Evolutionary conservation across 2,797 vertebrate species (phyloP).

Genomic region (Karalla daura): DNA sequence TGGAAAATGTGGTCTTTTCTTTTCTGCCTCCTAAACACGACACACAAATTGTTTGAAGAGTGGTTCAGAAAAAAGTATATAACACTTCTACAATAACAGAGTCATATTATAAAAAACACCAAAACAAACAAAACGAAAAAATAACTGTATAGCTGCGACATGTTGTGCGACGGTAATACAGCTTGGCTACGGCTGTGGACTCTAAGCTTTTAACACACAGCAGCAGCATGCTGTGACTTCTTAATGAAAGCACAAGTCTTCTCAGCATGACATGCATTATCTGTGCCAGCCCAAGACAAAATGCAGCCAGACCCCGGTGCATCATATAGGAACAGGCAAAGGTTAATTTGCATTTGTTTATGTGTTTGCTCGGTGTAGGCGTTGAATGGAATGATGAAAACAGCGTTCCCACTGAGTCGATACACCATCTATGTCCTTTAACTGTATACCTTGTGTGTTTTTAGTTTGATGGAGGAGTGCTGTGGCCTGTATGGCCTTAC

Average conservation of each 20-base stretch:
- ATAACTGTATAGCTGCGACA: too few relatives aligned
- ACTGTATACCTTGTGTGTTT: too few relatives aligned
- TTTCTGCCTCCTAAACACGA: too few relatives aligned
- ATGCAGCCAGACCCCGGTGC: not conserved
- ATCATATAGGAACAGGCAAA: not conserved
- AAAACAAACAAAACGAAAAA: too few relatives aligned
- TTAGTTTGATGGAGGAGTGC: too few relatives aligned
- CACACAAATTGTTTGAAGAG: too few relatives aligned
- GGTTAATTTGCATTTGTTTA: conserved; percentile 16
- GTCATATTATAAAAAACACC: not conserved
- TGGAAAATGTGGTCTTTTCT: not conserved
- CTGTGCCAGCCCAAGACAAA: not conserved
- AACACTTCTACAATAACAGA: not conserved
- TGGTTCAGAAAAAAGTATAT: not conserved
- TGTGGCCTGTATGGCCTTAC: too few relatives aligned
- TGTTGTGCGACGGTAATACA: conserved; percentile 3
- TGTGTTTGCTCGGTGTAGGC: not conserved
- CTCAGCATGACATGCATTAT: not conserved
- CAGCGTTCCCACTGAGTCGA: conserved; percentile 6
- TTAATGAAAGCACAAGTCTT: conserved; percentile 39
- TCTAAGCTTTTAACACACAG: conserved; percentile 30
- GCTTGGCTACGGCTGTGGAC: not conserved
- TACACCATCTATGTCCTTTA: too few relatives aligned
- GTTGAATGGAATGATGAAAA: conserved; percentile 33
- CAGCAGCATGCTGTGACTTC: conserved; percentile 21